Base-by-base conservation (phyloP, 2,113 vertebrate genomes). In the Microtus oregoni region DNA sequence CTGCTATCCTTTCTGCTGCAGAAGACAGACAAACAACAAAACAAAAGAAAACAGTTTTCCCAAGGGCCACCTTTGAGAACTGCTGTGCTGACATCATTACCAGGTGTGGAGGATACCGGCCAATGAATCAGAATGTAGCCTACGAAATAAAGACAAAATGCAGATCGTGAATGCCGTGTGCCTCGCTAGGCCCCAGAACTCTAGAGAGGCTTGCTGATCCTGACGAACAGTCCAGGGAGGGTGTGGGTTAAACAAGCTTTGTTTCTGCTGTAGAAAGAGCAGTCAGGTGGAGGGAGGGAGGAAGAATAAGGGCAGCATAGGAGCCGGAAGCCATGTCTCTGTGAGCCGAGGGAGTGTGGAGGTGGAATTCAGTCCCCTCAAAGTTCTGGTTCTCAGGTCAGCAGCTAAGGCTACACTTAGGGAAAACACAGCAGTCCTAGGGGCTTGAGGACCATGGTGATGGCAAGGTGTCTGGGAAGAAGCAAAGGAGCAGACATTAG, bases 101-200 rank as follows among this genome's bases (percentile, higher is more conserved):
- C 44, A 28, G 47, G 24, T 13, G 2, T 86, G 72, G 28, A 50
- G 30, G 1, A 15, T 50, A 65, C 61, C 63, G 26, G 63, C 1
- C 77, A 83, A 30, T 24, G 30, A 24, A 1, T 58, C 20, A 10
- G 70, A 90, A 15, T 6, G n/a, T 8, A n/a, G 55, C 47, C 17
- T 82, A 28, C 3, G n/a, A 52, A 65, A 28, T 10, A 12, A 85
- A 83, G 28, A 41, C n/a, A 32, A 61, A 12, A 22, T 17, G 4
- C 52, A 5, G 0, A 2, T 8, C 5, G 22, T 0, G 35, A 4
- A 0, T 2, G 0, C 2, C 1, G 1, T 3, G 15, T 1, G 11
- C 65, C 0, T 17, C 0, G 0, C 19, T 0, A 4, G 0, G 20
- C 1, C 14, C 30, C 1, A 8, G 3, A 0, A 72, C 14, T 8